Evolutionary conservation across 1,140 invertebrate species (phyloP).

Genomic region (Cydia splendana): DNA sequence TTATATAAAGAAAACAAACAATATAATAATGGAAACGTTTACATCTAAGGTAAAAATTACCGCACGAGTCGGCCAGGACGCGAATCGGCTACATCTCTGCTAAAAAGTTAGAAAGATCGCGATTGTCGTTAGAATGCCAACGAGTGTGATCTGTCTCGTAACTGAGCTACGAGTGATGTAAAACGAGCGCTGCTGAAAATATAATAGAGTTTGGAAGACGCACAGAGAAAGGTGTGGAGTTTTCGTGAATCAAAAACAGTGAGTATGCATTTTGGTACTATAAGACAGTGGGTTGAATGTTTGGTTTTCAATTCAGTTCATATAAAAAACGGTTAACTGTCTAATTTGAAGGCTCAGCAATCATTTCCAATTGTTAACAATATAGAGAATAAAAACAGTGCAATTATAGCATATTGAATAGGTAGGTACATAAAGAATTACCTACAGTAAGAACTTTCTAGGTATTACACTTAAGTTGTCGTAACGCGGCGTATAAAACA

Average conservation of each 20-base stretch:
- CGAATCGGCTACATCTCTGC: constrained; percentile 74
- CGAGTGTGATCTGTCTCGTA: constrained; percentile 65
- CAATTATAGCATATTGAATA: too few relatives aligned
- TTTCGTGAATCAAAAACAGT: background rate
- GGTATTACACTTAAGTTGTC: too few relatives aligned
- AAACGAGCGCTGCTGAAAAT: constrained; percentile 71
- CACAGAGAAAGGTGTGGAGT: constrained; percentile 55
- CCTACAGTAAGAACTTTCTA: too few relatives aligned
- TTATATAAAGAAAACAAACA: constrained; percentile 45
- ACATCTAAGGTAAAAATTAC: constrained; percentile 52
- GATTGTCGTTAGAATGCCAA: constrained; percentile 55
- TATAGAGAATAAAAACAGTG: too few relatives aligned
- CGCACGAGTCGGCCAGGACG: constrained; percentile 66
- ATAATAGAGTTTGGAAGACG: constrained; percentile 57
- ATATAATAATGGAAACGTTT: constrained; percentile 39
- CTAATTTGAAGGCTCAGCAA: too few relatives aligned
- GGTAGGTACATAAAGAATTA: too few relatives aligned
- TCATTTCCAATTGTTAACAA: too few relatives aligned
- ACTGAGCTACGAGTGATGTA: constrained; percentile 64
- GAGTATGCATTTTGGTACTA: background rate
- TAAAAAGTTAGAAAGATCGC: constrained; percentile 45
- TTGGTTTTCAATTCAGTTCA: too few relatives aligned
- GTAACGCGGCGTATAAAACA: too few relatives aligned
- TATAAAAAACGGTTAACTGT: too few relatives aligned
- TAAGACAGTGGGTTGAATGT: too few relatives aligned